Evolutionary conservation across 2,888 invertebrate genomes (phyloP), one percentile per base, ranked within the genome.

Genomic region (Dolichomitus sp.): DNA sequence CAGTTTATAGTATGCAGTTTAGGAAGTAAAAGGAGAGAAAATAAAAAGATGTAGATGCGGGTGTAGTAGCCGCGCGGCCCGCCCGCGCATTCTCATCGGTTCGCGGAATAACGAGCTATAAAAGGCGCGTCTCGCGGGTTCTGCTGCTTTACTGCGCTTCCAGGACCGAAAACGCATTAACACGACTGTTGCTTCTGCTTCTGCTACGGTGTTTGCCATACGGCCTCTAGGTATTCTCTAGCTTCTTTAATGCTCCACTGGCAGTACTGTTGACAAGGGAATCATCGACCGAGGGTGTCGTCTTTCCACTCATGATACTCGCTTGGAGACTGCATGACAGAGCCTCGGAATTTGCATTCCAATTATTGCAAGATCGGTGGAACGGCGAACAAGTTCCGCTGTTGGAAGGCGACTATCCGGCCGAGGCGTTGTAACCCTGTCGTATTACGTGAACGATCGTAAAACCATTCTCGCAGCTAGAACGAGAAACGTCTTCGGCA

Each of bases 21-120:
- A 30, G 73, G 69, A 73, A 73, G 54, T 50, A 30, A 61, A 42
- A 66, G 23, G 30, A 52, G 4, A 52, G 45, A 27, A 27, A 19
- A 50, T 37, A 65, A 75, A 70, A 48, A 65, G 17, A 30, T 7
- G 68, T 33, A 45, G 52, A 77, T 73, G 19, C 70, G 66, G 68
- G 45, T 14, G 45, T n/a, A 23, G 45, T 33, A 40, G 59, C 42
- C 23, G 59, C 19, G 57, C 65, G 50, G 75, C 75, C 75, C 72
- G 72, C 72, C 74, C 65, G 81, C 81, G 83, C 83, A 87, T 88
- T 88, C 87, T 87, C 88, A 85, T 88, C 86, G 84, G 84, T 86
- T 89, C 89, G 85, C 81, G 85, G 89, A 89, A 89, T 89, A 88
- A 89, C 88, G 86, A 85, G 88, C 87, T 85, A 84, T 90, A 89